These are phyloP conservation scores for Luffia ferchaultella DNA, from an alignment of 2,888 invertebrate genomes.

Conservation along the genomic window DNA sequence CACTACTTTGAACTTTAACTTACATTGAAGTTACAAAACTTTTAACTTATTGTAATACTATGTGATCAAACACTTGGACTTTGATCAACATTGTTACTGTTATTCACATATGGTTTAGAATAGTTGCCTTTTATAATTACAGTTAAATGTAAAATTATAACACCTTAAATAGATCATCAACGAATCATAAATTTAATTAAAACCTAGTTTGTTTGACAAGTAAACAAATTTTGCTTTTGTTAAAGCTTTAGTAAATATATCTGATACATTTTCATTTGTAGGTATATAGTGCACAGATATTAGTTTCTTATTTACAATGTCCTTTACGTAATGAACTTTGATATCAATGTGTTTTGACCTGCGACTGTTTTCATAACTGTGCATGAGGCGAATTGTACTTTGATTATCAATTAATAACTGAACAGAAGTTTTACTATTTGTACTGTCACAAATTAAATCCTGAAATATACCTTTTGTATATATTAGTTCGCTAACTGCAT, in stretches of 20 bases:
- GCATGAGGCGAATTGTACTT: not conserved
- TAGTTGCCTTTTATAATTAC: too few species aligned
- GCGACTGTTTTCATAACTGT: not conserved
- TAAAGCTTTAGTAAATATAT: not conserved
- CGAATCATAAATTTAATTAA: too few species aligned
- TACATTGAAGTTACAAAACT: too few species aligned
- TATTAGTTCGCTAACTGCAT: not conserved
- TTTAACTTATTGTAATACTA: too few species aligned
- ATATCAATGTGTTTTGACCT: not conserved
- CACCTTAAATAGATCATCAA: too few species aligned
- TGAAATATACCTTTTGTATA: not conserved
- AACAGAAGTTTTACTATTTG: not conserved
- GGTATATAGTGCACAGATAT: not conserved
- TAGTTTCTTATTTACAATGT: not conserved
- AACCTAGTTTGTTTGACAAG: too few species aligned
- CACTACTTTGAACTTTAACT: too few species aligned
- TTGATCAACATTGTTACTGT: too few species aligned
- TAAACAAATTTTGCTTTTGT: not conserved
- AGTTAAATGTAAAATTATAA: too few species aligned
- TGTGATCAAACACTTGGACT: too few species aligned
- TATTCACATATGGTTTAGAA: too few species aligned
- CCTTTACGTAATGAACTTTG: not conserved
- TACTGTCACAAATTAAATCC: not conserved
- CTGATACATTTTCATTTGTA: not conserved
- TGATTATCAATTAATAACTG: not conserved